phyloP scores from a whole-genome alignment of 2,888 invertebrate species.

The Pachymerium ferrugineum region DNA sequence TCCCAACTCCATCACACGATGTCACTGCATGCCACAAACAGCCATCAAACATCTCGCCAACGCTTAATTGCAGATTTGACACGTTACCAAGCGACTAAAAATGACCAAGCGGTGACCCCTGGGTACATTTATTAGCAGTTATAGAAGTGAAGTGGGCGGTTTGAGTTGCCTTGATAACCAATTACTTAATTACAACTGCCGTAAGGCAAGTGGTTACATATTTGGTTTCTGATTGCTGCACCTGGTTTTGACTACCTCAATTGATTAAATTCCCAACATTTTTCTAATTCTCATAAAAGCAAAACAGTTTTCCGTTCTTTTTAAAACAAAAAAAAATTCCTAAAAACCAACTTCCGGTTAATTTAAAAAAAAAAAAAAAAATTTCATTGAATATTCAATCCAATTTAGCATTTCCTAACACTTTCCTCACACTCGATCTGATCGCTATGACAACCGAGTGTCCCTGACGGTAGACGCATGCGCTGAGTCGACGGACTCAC shows the following conservation, averaged over 20 bases:
- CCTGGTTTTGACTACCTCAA: not conserved
- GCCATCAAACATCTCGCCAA: not conserved
- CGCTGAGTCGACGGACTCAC: not conserved
- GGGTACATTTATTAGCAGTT: not conserved
- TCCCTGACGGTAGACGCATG: not conserved
- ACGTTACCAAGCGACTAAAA: not conserved
- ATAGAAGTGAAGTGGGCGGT: slow-evolving; percentile 4
- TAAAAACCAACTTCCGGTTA: no score
- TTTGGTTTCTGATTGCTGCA: not conserved
- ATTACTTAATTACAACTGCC: not conserved
- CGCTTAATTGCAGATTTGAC: not conserved
- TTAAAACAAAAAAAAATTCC: no score
- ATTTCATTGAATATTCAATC: not conserved
- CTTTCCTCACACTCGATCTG: not conserved
- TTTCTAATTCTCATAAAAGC: no score
- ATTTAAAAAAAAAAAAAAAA: no score
- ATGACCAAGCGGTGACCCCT: not conserved
- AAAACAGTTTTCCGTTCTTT: no score
- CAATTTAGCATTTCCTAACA: not conserved
- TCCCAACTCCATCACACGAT: no score
- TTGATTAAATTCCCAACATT: no score
- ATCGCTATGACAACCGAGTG: slow-evolving; percentile 1
- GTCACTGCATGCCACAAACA: no score
- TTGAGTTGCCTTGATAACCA: not conserved
- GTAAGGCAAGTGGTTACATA: not conserved